Evolutionary conservation across 2,888 invertebrate species (phyloP).

Genomic region (Mythimna impura): DNA sequence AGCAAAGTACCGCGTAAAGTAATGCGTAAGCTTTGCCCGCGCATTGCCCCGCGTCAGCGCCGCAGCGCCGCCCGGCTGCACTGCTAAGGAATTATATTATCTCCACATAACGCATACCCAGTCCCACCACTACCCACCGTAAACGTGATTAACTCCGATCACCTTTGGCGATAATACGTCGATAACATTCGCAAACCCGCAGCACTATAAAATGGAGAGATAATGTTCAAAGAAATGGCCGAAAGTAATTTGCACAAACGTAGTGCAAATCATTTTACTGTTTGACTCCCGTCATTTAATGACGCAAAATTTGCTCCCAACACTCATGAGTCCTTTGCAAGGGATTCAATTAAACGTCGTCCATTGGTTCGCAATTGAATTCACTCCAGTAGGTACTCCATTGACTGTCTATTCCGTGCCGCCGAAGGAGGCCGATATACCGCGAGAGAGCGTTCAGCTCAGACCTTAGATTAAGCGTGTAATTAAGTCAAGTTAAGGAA

Average conservation of each 20-base stretch:
- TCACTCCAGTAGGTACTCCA: conserved; percentile 10
- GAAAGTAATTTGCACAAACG: conserved; percentile 2
- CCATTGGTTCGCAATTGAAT: neutral
- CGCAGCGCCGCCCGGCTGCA: neutral
- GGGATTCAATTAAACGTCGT: neutral
- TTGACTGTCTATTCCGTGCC: conserved; percentile 5
- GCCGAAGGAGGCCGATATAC: conserved; percentile 11
- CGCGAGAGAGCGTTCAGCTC: conserved; percentile 46
- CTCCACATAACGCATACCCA: conserved; percentile 8
- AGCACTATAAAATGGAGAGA: conserved; percentile 7
- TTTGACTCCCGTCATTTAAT: neutral
- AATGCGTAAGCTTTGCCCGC: conserved; percentile 22
- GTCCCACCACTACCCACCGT: neutral
- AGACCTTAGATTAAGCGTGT: conserved; percentile 53
- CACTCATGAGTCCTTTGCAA: neutral
- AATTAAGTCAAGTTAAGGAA: conserved; percentile 60
- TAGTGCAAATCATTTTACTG: neutral
- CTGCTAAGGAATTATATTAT: conserved; percentile 13
- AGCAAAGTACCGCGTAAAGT: neutral
- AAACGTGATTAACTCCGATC: conserved; percentile 36
- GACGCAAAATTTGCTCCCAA: neutral
- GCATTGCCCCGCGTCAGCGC: conserved; percentile 4
- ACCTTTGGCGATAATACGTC: conserved; percentile 39
- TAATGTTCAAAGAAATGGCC: neutral
- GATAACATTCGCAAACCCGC: conserved; percentile 29